These are phyloP conservation scores for Pluvianellus socialis DNA, from an alignment of 2,113 vertebrate species.

Conservation along the genomic window DNA sequence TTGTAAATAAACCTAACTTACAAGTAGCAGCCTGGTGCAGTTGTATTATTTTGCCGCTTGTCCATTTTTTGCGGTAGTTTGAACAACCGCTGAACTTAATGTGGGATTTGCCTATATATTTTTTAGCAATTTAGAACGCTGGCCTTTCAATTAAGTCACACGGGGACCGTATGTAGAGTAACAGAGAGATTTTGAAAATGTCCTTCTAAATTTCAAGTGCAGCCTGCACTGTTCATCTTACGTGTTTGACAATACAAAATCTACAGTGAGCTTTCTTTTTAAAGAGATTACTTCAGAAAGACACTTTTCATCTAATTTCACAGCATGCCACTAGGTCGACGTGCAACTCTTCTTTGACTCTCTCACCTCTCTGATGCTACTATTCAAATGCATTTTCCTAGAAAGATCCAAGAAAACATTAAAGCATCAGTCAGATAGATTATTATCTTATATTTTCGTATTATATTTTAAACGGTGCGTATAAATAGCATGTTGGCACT, in stretches of 20 bases:
- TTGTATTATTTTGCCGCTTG: background rate
- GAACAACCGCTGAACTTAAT: background rate
- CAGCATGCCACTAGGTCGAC: background rate
- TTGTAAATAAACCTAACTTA: background rate
- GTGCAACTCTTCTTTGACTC: background rate
- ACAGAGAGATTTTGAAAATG: background rate
- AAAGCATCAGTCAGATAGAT: background rate
- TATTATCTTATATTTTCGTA: background rate
- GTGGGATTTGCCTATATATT: background rate
- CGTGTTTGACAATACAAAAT: background rate
- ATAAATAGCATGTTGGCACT: background rate
- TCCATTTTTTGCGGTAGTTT: background rate
- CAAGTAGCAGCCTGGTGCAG: background rate
- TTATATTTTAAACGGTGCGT: background rate
- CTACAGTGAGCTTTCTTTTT: background rate
- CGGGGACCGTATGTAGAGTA: background rate
- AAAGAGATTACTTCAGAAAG: background rate
- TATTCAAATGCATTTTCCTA: background rate
- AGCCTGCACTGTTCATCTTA: background rate
- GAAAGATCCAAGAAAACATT: background rate
- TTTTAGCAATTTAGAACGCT: background rate
- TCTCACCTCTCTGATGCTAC: background rate
- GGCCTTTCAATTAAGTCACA: background rate
- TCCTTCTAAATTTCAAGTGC: background rate
- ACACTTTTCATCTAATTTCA: background rate